Evolutionary conservation across 2,113 vertebrate genomes (phyloP).

Genomic region (Globicephala melas): DNA sequence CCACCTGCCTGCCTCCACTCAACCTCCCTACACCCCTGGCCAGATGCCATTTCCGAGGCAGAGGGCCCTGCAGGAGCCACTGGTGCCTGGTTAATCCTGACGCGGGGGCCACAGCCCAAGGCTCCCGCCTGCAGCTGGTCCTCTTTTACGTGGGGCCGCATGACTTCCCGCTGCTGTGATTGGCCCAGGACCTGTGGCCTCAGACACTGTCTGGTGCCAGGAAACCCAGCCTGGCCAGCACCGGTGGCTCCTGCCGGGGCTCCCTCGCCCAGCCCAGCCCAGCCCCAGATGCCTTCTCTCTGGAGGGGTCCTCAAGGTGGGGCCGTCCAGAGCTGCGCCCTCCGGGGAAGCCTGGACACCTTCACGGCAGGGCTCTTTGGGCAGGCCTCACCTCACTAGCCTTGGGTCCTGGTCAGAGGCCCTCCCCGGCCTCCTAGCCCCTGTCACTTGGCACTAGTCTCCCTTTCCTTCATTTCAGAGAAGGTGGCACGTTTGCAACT

Average conservation of each 20-base stretch:
- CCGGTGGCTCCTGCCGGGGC: background rate
- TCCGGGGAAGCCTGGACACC: background rate
- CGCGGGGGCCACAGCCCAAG: fast-evolving
- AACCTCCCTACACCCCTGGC: background rate
- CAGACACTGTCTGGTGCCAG: background rate
- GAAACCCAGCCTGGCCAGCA: background rate
- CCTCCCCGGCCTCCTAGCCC: background rate
- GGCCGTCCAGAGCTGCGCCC: background rate
- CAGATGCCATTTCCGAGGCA: background rate
- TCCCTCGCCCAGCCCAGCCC: background rate
- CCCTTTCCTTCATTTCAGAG: background rate
- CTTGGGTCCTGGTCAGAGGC: background rate
- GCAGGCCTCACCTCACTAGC: background rate
- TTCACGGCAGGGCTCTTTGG: fast-evolving
- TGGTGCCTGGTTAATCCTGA: background rate
- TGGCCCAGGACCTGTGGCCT: background rate
- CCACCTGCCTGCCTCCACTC: background rate
- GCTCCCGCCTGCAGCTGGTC: background rate
- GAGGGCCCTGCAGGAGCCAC: background rate
- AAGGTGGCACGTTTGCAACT: no score
- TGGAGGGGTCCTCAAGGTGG: background rate
- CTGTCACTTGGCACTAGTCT: fast-evolving
- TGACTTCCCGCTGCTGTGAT: background rate
- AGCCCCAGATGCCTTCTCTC: background rate
- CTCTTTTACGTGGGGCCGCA: fast-evolving